phyloP scores from a whole-genome alignment of 2,797 vertebrate species.

The Gorsachius magnificus region DNA sequence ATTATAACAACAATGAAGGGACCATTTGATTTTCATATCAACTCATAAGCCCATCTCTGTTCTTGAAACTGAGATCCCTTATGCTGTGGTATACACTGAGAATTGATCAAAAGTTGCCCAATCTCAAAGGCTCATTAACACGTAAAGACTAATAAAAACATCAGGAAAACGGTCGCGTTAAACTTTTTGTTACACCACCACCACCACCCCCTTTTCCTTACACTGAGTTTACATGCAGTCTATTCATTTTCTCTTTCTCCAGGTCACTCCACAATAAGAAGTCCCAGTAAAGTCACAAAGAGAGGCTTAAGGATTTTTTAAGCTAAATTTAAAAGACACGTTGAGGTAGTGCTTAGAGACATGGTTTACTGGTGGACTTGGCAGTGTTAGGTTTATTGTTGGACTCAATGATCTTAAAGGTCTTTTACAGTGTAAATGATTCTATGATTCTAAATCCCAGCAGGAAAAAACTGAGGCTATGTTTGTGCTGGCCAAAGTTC shows the following conservation, averaged over 20 bases:
- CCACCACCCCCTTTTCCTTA: not conserved
- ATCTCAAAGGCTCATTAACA: not conserved
- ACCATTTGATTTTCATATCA: slow-evolving; percentile 21
- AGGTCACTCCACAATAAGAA: not conserved
- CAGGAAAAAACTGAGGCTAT: not conserved
- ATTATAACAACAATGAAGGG: not conserved
- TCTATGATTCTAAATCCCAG: not conserved
- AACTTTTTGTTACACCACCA: not conserved
- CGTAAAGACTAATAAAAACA: not conserved
- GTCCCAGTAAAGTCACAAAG: not conserved
- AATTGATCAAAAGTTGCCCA: not conserved
- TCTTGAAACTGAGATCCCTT: not conserved
- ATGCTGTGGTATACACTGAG: not conserved
- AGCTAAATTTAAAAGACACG: not conserved
- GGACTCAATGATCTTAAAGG: not conserved
- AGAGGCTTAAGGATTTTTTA: not conserved
- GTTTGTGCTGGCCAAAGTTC: not conserved
- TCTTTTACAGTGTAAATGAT: not conserved
- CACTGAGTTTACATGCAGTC: not conserved
- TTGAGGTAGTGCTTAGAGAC: not conserved
- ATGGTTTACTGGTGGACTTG: not conserved
- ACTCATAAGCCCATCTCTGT: not conserved
- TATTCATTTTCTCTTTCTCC: not conserved
- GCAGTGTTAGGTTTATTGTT: not conserved
- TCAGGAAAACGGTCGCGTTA: not conserved